A percentile compares a stretch with the other conserved stretches of the same genome.
phyloP scores from a whole-genome alignment of 2,113 vertebrate genomes.

The Podilymbus podiceps region DNA sequence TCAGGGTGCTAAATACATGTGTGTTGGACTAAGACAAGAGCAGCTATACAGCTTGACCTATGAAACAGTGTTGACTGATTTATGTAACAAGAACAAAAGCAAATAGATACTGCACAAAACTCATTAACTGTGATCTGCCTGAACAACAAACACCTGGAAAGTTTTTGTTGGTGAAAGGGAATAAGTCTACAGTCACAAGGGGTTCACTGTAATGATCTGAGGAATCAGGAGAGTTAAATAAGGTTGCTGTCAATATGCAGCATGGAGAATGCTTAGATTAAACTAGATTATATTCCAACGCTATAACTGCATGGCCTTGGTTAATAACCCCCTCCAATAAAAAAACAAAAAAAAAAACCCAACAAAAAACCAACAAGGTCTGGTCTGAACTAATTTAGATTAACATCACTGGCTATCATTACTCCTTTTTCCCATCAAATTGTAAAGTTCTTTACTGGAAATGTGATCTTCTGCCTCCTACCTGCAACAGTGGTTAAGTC shows the following conservation, averaged over 20 bases:
- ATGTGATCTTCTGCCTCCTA: background rate
- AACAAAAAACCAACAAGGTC: too few species aligned
- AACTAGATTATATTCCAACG: background rate
- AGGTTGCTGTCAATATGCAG: background rate
- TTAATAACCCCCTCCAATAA: background rate
- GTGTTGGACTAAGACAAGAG: background rate
- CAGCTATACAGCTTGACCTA: background rate
- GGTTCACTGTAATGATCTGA: background rate
- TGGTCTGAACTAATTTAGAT: background rate
- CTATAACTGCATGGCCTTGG: background rate
- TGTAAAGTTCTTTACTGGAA: background rate
- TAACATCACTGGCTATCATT: background rate
- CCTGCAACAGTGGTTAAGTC: background rate
- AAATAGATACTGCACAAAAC: background rate
- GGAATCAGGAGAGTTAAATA: background rate
- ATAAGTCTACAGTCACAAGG: background rate
- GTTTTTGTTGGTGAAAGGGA: background rate
- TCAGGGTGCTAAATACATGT: background rate
- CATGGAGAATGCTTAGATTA: background rate
- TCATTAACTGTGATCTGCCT: background rate
- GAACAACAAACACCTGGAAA: background rate
- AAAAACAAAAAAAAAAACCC: too few species aligned
- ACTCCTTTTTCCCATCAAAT: background rate
- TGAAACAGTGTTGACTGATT: background rate
- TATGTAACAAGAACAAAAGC: background rate